phyloP scores from a whole-genome alignment of 2,797 vertebrate genomes.

The Pygocentrus nattereri region DNA sequence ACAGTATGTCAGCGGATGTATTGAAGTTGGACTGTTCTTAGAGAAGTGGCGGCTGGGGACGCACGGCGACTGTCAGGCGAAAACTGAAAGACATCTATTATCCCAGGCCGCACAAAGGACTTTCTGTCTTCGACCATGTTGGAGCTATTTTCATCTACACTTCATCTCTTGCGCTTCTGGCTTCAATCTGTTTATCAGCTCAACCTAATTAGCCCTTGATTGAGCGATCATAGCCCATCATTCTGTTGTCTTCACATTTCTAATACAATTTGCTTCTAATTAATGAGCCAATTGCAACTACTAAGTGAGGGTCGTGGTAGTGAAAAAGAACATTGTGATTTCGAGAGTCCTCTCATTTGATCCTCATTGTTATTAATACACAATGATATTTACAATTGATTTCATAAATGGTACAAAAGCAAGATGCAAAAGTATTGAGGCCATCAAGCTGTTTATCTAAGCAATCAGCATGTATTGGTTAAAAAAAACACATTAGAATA shows the following conservation, averaged over 20 bases:
- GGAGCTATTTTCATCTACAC: slow-evolving; percentile 1
- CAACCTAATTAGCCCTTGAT: slow-evolving; percentile 49
- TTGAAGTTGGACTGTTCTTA: slow-evolving; percentile 29
- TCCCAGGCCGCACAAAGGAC: neutral
- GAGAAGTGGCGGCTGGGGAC: slow-evolving; percentile 20
- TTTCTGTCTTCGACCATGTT: neutral
- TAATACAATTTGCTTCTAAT: slow-evolving; percentile 52
- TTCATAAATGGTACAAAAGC: neutral
- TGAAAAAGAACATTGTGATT: slow-evolving; percentile 5
- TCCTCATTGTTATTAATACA: slow-evolving; percentile 1
- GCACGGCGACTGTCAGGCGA: neutral
- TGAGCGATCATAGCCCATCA: slow-evolving; percentile 49
- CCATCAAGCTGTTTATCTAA: neutral
- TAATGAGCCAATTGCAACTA: slow-evolving; percentile 41
- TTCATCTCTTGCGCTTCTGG: slow-evolving; percentile 1
- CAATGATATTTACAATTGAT: neutral
- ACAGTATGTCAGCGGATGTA: slow-evolving; percentile 34
- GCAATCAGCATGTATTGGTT: neutral
- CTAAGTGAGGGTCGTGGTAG: slow-evolving; percentile 35
- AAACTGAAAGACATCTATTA: slow-evolving; percentile 11
- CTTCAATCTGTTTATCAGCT: slow-evolving; percentile 43
- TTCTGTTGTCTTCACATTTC: slow-evolving; percentile 43
- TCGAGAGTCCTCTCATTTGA: slow-evolving; percentile 15
- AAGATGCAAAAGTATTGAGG: neutral
- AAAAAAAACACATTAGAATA: too few species aligned